Conservation (phyloP, 2,888 invertebrate species). For the Zonitis immaculata region DNA sequence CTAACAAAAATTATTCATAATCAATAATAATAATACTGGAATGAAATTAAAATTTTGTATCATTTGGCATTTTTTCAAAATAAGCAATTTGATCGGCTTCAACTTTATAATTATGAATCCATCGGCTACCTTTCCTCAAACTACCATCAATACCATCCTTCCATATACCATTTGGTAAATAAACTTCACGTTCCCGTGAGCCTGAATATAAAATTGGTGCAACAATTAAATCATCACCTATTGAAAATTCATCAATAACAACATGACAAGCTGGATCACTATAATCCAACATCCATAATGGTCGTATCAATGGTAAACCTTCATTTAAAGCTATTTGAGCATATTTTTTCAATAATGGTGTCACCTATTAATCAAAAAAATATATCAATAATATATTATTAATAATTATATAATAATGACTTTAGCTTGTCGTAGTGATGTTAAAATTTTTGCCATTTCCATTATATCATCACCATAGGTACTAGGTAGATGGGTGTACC, state of each 20-base stretch:
- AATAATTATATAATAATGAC: slow-evolving; percentile 50
- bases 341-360: slow-evolving; percentile 71
- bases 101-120: slow-evolving; percentile 85
- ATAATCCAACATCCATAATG: slow-evolving; percentile 85
- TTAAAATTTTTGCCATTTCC: slow-evolving; percentile 71
- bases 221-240: slow-evolving; percentile 86
- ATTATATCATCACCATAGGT: slow-evolving; percentile 77
- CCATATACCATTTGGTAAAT: slow-evolving; percentile 89
- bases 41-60: slow-evolving; percentile 64
- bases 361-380: slow-evolving; percentile 52
- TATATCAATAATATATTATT: slow-evolving; percentile 5
- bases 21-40: neutral
- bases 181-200: slow-evolving; percentile 72
- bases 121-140: slow-evolving; percentile 78
- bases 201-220: slow-evolving; percentile 77
- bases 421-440: slow-evolving; percentile 66
- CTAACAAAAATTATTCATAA: neutral
- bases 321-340: slow-evolving; percentile 73
- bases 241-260: slow-evolving; percentile 80
- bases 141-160: slow-evolving; percentile 86
- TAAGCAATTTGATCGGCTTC: slow-evolving; percentile 75
- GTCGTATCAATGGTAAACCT: slow-evolving; percentile 79
- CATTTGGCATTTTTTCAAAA: slow-evolving; percentile 79
- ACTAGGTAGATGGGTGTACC: slow-evolving; percentile 85
- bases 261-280: slow-evolving; percentile 71